Conservation (phyloP, 2,888 invertebrate species). For the Antheraea yamamai region DNA sequence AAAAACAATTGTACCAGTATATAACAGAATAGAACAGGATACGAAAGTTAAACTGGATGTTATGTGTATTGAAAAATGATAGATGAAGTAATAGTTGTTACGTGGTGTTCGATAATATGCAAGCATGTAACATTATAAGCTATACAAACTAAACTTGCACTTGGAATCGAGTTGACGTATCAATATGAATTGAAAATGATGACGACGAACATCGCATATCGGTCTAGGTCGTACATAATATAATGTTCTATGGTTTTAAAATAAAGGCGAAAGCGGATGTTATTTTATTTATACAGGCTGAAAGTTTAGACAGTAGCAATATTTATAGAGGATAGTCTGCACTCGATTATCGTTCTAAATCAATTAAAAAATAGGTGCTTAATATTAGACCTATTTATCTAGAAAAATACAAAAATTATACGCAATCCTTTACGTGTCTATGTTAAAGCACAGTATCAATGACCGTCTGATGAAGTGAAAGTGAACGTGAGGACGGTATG, state of each 20-base stretch:
- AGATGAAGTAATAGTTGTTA: slow-evolving; percentile 15
- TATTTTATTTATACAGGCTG: no score
- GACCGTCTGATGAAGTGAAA: no score
- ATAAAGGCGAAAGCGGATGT: slow-evolving; percentile 34
- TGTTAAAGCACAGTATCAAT: no score
- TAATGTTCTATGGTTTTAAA: slow-evolving; percentile 30
- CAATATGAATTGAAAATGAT: slow-evolving; percentile 62
- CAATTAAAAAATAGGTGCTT: no score
- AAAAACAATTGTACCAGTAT: not conserved
- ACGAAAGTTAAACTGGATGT: slow-evolving; percentile 8
- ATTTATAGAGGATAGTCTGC: no score
- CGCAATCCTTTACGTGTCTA: no score
- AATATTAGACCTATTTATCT: no score
- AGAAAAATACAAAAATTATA: no score
- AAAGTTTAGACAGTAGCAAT: no score
- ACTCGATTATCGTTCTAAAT: no score
- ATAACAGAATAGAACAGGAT: slow-evolving; percentile 8
- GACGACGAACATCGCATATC: slow-evolving; percentile 50
- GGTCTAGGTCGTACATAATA: slow-evolving; percentile 61
- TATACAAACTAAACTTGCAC: slow-evolving; percentile 45
- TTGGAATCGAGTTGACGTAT: slow-evolving; percentile 57
- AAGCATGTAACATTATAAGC: slow-evolving; percentile 15
- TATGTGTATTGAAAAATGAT: slow-evolving; percentile 2
- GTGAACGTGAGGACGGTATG: no score
- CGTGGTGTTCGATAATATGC: slow-evolving; percentile 15